phyloP scores from a whole-genome alignment of 2,797 vertebrate species.

The Erithacus rubecula region DNA sequence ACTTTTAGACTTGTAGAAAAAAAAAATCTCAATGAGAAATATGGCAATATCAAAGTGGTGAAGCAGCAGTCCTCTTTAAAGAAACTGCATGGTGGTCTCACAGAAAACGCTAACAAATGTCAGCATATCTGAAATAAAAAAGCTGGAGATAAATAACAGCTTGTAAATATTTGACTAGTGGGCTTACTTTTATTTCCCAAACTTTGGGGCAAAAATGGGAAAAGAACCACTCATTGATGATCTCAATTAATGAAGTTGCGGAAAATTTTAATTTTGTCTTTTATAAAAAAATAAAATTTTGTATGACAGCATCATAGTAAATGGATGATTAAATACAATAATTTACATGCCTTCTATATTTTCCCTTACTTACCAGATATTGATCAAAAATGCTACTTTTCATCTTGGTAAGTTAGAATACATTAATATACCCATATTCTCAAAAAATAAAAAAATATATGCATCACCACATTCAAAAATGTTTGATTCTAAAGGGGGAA shows the following conservation, averaged over 20 bases:
- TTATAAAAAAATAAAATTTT: background rate
- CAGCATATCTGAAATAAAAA: background rate
- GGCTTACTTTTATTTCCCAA: background rate
- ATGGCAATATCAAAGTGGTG: background rate
- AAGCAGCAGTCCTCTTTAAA: background rate
- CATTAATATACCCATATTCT: background rate
- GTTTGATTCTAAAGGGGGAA: background rate
- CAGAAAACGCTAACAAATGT: background rate
- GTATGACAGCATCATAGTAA: background rate
- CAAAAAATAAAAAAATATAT: background rate
- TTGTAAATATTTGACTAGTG: background rate
- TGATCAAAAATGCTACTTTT: conserved; percentile 38
- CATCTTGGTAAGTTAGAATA: background rate
- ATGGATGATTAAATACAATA: conserved; percentile 18
- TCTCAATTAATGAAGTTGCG: background rate
- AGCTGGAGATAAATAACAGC: background rate
- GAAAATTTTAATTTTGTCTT: background rate
- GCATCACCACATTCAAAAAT: background rate
- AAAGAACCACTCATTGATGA: background rate
- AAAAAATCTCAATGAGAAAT: background rate
- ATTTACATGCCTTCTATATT: conserved; percentile 15
- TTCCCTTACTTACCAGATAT: background rate
- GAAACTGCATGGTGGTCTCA: background rate
- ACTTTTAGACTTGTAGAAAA: background rate
- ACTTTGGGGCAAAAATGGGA: background rate